phyloP scores from a whole-genome alignment of 2,888 invertebrate genomes.

The Liopterus haemorrhoidalis region DNA sequence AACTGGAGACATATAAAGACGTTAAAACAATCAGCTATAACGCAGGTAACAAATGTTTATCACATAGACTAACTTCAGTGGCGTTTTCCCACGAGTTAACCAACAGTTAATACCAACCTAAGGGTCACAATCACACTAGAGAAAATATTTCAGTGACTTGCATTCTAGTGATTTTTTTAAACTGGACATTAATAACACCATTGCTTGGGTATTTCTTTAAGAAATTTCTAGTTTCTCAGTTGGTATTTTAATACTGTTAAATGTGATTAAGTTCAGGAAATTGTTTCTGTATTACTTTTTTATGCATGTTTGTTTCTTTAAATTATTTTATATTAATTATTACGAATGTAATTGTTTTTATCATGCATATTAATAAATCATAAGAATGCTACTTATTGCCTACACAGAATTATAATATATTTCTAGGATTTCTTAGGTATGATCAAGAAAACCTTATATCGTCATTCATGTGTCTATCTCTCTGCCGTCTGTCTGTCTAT shows the following conservation, averaged over 20 bases:
- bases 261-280: neutral
- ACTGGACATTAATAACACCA: constrained; percentile 16
- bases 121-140: constrained; percentile 21
- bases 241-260: constrained; percentile 5
- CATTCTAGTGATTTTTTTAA: constrained; percentile 20
- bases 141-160: constrained; percentile 23
- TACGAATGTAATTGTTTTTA: too few relatives aligned
- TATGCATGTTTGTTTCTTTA: too few relatives aligned
- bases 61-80: constrained; percentile 18
- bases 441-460: too few relatives aligned
- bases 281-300: neutral
- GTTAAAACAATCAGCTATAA: constrained; percentile 20
- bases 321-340: too few relatives aligned
- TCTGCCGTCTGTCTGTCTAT: too few relatives aligned
- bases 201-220: constrained; percentile 10
- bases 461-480: too few relatives aligned
- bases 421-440: too few relatives aligned
- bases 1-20: constrained; percentile 14
- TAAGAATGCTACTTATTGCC: too few relatives aligned
- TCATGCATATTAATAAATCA: too few relatives aligned
- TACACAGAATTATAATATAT: too few relatives aligned
- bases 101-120: too few relatives aligned
- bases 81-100: constrained; percentile 19
- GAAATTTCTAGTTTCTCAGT: constrained; percentile 10
- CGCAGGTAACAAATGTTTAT: constrained; percentile 24